These are phyloP conservation scores for Limnodromus scolopaceus DNA, from an alignment of 2,797 vertebrate genomes.

Conservation along the genomic window DNA sequence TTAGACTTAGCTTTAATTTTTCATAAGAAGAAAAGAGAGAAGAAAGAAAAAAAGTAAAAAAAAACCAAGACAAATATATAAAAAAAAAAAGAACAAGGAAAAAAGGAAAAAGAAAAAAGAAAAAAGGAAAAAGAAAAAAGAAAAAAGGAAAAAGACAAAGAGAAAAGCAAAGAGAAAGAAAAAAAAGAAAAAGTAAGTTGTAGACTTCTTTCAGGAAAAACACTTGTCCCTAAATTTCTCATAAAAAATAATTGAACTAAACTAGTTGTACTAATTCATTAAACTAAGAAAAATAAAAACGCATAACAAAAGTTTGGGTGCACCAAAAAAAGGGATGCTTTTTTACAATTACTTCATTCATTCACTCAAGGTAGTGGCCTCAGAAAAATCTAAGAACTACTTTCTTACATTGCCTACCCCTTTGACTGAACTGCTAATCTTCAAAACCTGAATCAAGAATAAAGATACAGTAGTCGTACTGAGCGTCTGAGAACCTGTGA, in stretches of 20 bases:
- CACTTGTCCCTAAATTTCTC: not conserved
- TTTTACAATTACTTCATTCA: not conserved
- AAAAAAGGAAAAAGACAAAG: too few species aligned
- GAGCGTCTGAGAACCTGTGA: not conserved
- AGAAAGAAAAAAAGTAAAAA: not conserved
- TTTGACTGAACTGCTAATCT: not conserved
- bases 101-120: fast-evolving
- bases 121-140: fast-evolving
- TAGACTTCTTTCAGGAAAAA: not conserved
- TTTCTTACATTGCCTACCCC: not conserved
- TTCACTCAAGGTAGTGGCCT: not conserved
- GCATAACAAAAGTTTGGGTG: not conserved
- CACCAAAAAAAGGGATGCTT: not conserved
- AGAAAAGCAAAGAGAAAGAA: not conserved
- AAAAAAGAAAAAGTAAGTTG: too few species aligned
- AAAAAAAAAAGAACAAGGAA: too few species aligned
- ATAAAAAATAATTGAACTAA: not conserved
- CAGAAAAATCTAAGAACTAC: not conserved
- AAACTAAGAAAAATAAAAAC: not conserved
- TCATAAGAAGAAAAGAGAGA: not conserved
- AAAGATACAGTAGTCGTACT: not conserved
- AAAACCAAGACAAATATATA: too few species aligned
- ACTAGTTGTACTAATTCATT: not conserved
- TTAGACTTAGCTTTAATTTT: not conserved
- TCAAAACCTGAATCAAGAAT: not conserved